Evolutionary conservation across 2,888 invertebrate species (phyloP).

Genomic region (Ectobius pallidus): DNA sequence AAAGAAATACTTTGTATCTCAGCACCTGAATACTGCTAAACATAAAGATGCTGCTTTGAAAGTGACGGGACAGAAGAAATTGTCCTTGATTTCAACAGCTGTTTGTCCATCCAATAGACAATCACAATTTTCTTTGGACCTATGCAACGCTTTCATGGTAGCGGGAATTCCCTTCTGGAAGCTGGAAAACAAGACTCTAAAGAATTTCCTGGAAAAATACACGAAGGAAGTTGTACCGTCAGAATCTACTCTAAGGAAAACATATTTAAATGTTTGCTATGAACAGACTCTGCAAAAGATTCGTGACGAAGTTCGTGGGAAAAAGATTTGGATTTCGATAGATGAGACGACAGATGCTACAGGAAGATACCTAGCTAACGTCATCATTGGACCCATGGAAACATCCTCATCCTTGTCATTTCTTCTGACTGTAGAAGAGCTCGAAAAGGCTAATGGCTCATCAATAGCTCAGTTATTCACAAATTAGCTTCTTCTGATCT

Average conservation of each 20-base stretch:
- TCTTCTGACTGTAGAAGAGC: background rate
- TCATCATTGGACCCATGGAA: constrained; percentile 13
- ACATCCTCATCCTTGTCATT: background rate
- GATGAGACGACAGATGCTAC: background rate
- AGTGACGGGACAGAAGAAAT: too few relatives aligned
- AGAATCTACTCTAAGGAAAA: background rate
- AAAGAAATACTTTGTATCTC: too few relatives aligned
- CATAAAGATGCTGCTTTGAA: too few relatives aligned
- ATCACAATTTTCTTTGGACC: too few relatives aligned
- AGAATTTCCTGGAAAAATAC: background rate
- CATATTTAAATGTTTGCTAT: background rate
- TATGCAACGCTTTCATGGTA: too few relatives aligned
- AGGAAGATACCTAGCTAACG: background rate
- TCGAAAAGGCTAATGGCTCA: constrained; percentile 1
- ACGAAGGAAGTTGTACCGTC: background rate
- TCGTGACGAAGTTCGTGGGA: background rate
- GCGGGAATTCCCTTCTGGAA: too few relatives aligned
- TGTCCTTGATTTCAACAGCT: too few relatives aligned
- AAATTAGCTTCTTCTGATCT: background rate
- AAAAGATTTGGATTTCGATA: constrained; percentile 6
- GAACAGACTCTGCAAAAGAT: constrained; percentile 7
- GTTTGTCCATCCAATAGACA: too few relatives aligned
- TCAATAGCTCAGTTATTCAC: constrained; percentile 14
- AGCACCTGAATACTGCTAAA: too few relatives aligned
- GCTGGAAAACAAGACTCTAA: background rate